Conservation (phyloP, 2,888 invertebrate species). For the Agrochola litura region DNA sequence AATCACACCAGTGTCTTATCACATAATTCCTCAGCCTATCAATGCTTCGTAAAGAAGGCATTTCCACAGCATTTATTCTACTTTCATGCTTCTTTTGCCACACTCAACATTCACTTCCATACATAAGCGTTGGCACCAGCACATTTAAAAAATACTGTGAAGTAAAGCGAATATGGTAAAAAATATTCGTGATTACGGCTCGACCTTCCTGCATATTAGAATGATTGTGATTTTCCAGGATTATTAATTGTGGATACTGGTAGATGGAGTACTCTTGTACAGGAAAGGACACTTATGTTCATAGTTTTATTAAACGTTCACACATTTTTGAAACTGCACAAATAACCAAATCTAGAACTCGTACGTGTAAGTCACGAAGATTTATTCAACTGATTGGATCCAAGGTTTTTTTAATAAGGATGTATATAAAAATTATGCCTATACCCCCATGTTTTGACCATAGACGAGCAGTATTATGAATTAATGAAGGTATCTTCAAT, state of each 20-base stretch:
- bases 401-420: constrained; percentile 14
- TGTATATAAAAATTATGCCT: neutral
- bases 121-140: too few species aligned
- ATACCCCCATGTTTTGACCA: constrained; percentile 34
- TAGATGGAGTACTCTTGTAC: neutral
- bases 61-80: too few species aligned
- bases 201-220: neutral
- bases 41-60: too few species aligned
- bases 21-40: too few species aligned
- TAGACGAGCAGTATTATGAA: constrained; percentile 28
- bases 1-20: too few species aligned
- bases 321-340: neutral
- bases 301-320: neutral
- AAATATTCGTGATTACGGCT: neutral
- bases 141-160: neutral
- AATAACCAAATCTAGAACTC: constrained; percentile 9
- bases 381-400: constrained; percentile 6
- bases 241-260: neutral
- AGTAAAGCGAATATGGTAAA: neutral
- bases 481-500: constrained; percentile 33
- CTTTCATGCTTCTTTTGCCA: too few species aligned
- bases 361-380: neutral
- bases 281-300: neutral
- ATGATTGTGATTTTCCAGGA: neutral
- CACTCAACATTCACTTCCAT: too few species aligned